Conservation (phyloP, 2,797 vertebrate genomes). For the Helarctos malayanus region DNA sequence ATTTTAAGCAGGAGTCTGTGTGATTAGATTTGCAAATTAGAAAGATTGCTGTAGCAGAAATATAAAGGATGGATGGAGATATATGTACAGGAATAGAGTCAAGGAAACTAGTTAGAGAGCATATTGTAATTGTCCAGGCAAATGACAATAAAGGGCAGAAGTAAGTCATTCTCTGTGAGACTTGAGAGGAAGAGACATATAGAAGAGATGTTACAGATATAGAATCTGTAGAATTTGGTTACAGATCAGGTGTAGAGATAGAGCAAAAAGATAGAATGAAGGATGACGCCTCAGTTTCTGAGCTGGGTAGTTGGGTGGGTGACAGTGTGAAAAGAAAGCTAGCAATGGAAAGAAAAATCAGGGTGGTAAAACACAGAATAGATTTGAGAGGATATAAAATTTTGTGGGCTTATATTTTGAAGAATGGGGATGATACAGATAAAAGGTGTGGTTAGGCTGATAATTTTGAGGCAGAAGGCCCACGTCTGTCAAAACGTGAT, state of each 20-base stretch:
- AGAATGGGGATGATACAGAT: neutral
- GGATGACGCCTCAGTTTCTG: neutral
- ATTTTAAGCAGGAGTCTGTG: neutral
- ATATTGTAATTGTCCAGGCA: neutral
- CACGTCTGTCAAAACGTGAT: neutral
- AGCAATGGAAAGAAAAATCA: conserved; percentile 10
- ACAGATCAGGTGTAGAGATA: neutral
- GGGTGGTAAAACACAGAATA: neutral
- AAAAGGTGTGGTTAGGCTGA: neutral
- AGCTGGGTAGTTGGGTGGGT: neutral
- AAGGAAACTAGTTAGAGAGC: neutral
- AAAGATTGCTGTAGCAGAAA: neutral
- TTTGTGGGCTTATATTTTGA: neutral
- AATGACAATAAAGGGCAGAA: neutral
- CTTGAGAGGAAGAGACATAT: neutral
- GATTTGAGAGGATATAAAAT: neutral
- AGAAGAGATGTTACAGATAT: neutral
- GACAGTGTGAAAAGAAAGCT: neutral
- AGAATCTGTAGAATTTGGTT: neutral
- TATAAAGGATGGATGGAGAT: neutral
- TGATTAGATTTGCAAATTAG: neutral
- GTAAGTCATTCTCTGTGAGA: neutral
- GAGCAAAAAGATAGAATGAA: neutral
- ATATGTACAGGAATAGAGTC: neutral
- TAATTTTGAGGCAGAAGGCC: neutral